Conservation (phyloP, 2,797 vertebrate species). For the Prionace glauca region DNA sequence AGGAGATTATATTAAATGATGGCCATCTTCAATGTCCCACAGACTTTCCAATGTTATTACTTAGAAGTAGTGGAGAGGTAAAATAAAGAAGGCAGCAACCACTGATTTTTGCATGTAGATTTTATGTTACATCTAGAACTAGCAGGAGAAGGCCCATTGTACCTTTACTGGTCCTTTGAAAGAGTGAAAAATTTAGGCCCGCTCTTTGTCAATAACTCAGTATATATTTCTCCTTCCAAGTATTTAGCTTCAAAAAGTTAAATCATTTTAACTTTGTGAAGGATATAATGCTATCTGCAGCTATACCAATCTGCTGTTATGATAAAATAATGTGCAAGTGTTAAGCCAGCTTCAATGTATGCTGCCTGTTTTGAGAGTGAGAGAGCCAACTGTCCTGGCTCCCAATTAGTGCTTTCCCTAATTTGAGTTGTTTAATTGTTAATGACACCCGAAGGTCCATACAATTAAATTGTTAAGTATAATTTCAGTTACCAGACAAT, state of each 20-base stretch:
- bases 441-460: constrained; percentile 29
- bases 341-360: background rate
- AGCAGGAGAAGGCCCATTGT: background rate
- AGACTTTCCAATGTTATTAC: background rate
- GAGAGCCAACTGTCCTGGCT: constrained; percentile 14
- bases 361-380: background rate
- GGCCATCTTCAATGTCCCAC: background rate
- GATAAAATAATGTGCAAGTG: background rate
- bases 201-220: background rate
- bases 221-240: background rate
- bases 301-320: background rate
- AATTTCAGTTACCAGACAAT: constrained; percentile 39
- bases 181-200: background rate
- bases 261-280: background rate
- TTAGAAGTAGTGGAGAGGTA: background rate
- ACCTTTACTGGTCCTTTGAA: background rate
- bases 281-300: background rate
- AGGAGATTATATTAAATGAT: background rate
- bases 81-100: background rate
- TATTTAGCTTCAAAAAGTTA: background rate
- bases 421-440: constrained; percentile 38
- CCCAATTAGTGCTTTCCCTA: constrained; percentile 33
- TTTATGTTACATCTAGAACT: background rate
- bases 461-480: constrained; percentile 38
- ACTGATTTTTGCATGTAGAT: background rate